Conservation (phyloP, 2,888 invertebrate species). For the Tinea semifulvella region DNA sequence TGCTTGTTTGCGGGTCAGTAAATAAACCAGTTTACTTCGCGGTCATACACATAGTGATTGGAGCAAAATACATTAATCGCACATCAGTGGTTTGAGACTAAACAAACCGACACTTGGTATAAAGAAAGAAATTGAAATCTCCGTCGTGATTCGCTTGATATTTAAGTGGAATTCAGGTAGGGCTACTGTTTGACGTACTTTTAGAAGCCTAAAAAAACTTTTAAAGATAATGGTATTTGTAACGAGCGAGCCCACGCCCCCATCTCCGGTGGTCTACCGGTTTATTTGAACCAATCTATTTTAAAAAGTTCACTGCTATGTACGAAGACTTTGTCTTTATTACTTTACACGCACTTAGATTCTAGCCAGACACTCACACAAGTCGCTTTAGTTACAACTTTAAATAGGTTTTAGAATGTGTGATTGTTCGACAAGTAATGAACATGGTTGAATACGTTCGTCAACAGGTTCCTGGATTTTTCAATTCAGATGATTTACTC, state of each 20-base stretch:
- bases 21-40: constrained; percentile 23
- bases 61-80: background rate
- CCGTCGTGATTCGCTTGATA: too few species aligned
- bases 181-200: constrained; percentile 2
- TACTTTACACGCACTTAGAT: background rate
- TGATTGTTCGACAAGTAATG: background rate
- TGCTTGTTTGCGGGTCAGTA: constrained; percentile 28
- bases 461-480: background rate
- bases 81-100: background rate
- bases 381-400: background rate
- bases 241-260: constrained; percentile 7
- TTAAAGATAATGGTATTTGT: constrained; percentile 3
- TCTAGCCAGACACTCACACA: background rate
- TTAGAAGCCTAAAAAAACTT: background rate
- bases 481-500: background rate
- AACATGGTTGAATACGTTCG: background rate
- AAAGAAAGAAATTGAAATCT: too few species aligned
- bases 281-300: constrained; percentile 14
- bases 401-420: background rate
- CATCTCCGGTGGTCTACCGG: constrained; percentile 13
- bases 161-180: background rate
- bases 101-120: background rate
- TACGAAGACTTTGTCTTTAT: background rate
- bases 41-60: constrained; percentile 18
- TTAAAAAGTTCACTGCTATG: constrained; percentile 12